These are phyloP conservation scores for Clarias pachynema DNA, from an alignment of 2,797 vertebrate species.

Conservation along the genomic window DNA sequence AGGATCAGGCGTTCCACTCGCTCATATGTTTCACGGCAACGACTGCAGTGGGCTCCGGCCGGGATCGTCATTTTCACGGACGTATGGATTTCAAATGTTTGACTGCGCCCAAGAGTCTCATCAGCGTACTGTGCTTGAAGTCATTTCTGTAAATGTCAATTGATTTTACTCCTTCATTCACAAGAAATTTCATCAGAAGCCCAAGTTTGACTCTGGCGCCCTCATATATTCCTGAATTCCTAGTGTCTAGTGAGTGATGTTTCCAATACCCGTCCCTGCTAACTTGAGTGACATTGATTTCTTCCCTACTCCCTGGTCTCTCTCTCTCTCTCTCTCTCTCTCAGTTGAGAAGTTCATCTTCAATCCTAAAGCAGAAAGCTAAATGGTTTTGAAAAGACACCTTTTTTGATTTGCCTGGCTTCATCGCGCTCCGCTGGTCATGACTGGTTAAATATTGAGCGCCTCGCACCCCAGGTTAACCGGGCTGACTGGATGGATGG, in stretches of 20 bases:
- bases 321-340: neutral
- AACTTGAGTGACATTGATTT: slow-evolving; percentile 53
- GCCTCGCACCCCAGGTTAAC: slow-evolving; percentile 20
- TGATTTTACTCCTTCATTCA: too few relatives aligned
- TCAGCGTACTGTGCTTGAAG: too few relatives aligned
- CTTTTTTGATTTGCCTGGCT: slow-evolving; percentile 52
- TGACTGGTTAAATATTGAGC: slow-evolving; percentile 55
- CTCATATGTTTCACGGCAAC: too few relatives aligned
- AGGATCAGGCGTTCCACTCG: too few relatives aligned
- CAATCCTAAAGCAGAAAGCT: slow-evolving; percentile 30
- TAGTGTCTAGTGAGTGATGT: slow-evolving; percentile 58
- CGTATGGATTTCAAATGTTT: too few relatives aligned
- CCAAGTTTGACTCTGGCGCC: too few relatives aligned
- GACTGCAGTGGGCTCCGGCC: too few relatives aligned
- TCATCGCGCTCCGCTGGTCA: slow-evolving; percentile 23
- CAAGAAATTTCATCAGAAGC: too few relatives aligned
- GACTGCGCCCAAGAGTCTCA: too few relatives aligned
- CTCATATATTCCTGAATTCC: slow-evolving; percentile 29
- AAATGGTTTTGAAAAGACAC: slow-evolving; percentile 54
- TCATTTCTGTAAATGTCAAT: too few relatives aligned
- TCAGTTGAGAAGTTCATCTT: slow-evolving; percentile 13
- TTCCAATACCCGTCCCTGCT: slow-evolving; percentile 51
- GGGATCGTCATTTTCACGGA: too few relatives aligned
- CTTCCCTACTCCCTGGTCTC: neutral
- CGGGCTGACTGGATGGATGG: slow-evolving; percentile 23